Conservation (phyloP, 2,888 invertebrate genomes). For the Parnassius mnemosyne region DNA sequence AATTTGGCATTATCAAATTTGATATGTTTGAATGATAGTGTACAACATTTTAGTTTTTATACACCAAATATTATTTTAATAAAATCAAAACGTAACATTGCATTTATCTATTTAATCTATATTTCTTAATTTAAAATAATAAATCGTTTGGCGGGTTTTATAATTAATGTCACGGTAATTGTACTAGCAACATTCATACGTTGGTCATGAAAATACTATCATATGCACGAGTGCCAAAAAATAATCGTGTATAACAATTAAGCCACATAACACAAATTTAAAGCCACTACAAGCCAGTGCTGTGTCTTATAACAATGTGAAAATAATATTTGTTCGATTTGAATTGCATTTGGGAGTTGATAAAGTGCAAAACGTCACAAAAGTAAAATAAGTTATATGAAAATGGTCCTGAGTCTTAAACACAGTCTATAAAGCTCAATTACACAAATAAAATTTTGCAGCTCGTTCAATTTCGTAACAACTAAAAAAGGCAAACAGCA, state of each 20-base stretch:
- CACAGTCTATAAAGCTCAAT: slow-evolving; percentile 74
- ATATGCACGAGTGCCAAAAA: slow-evolving; percentile 30
- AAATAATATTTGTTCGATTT: slow-evolving; percentile 56
- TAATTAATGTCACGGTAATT: slow-evolving; percentile 24
- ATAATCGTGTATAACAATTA: slow-evolving; percentile 33
- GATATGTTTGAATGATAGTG: slow-evolving; percentile 28
- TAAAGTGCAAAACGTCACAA: slow-evolving; percentile 66
- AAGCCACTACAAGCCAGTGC: slow-evolving; percentile 75
- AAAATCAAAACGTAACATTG: slow-evolving; percentile 29
- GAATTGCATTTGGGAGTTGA: slow-evolving; percentile 48
- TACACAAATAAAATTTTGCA: slow-evolving; percentile 55
- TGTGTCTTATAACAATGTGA: slow-evolving; percentile 50
- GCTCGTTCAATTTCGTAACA: slow-evolving; percentile 47
- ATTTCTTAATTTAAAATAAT: slow-evolving; percentile 18
- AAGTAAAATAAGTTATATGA: slow-evolving; percentile 47
- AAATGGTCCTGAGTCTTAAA: slow-evolving; percentile 77
- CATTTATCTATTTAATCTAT: slow-evolving; percentile 23
- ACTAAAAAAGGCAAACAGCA: slow-evolving; percentile 71
- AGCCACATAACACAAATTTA: slow-evolving; percentile 41
- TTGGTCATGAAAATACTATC: slow-evolving; percentile 17
- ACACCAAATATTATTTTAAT: slow-evolving; percentile 22
- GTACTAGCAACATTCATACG: slow-evolving; percentile 26
- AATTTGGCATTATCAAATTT: slow-evolving; percentile 1
- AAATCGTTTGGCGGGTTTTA: slow-evolving; percentile 28
- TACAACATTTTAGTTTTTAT: slow-evolving; percentile 16